Base-by-base conservation (phyloP, 2,888 invertebrate genomes). In the Sinohyriopsis cumingii region DNA sequence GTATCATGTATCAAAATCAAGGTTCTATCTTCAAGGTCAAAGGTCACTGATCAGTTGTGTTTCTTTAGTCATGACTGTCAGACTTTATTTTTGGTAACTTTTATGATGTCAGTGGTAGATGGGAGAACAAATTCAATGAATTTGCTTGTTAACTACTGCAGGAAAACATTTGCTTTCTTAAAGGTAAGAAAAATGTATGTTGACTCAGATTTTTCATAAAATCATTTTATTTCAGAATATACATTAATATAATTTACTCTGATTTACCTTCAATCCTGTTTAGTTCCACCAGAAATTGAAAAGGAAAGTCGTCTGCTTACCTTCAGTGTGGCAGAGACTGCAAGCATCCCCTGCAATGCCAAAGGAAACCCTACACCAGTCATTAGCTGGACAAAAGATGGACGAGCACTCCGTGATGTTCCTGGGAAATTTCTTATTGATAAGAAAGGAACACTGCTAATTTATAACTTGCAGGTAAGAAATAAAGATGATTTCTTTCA, bases 381-480 rank as follows among this genome's bases (percentile, higher is more conserved):
- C 7, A 85, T 90, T 22, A 74, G 75, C 12, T 91, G 91, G 91
- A 83, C 85, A 53, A 89, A 88, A 73, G 87, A 89, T 76, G 87
- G 89, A 6, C 77, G 84, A 3, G 69, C 69, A 54, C 71, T 87
- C 20, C 59, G 69, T 15, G 22, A 54, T 15, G 66, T 62, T 12
- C 56, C 72, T 3, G 63, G 60, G 7, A 82, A 80, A 67, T 82
- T 78, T 65, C 33, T 72, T 4, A 63, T 78, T 2, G 62, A 70
- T 0, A 71, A 72, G 20, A 68, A 63, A 68, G 84, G 83, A 33
- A 74, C 72, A 15, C 76, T 85, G 15, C 63, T 65, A 12, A 81
- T 85, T 55, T 65, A 68, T 15, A 57, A 72, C 33, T 68, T 84
- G 5, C 72, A 73, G 64, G 85, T 84, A 72, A 71, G 45, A 15